Evolutionary conservation across 2,797 vertebrate genomes (phyloP).

Genomic region (Scolopax bukidnonensis): DNA sequence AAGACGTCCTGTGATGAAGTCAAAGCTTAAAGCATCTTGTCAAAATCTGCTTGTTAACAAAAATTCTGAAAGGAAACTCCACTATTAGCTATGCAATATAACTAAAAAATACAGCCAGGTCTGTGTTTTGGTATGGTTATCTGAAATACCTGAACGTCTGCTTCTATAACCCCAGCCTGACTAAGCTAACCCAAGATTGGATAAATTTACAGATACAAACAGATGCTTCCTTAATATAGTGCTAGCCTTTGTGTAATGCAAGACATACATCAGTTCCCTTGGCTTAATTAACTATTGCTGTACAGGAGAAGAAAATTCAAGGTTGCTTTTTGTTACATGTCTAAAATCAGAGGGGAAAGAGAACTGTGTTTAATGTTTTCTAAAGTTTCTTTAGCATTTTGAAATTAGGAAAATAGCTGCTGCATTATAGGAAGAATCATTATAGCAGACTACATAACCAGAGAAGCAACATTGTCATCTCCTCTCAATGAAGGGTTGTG

Average conservation of each 20-base stretch:
- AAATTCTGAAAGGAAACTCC: neutral
- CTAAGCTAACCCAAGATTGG: neutral
- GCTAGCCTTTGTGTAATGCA: neutral
- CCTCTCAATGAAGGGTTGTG: neutral
- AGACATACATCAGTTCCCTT: neutral
- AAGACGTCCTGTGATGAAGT: neutral
- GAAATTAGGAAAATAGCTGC: neutral
- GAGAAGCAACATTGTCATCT: neutral
- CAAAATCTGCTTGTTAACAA: neutral
- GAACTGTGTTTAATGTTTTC: neutral
- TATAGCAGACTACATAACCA: neutral
- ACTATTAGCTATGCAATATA: neutral
- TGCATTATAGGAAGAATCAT: neutral
- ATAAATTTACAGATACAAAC: neutral
- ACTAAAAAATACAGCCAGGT: neutral
- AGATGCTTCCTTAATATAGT: neutral
- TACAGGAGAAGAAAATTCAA: neutral
- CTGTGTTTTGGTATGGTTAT: neutral
- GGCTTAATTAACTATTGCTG: neutral
- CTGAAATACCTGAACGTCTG: neutral
- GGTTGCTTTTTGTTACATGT: neutral
- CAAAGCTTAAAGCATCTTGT: neutral
- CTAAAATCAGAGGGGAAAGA: neutral
- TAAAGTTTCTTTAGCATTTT: neutral
- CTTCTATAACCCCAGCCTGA: neutral